Conservation (phyloP, 2,113 vertebrate species). For the Muntiacus muntjak region DNA sequence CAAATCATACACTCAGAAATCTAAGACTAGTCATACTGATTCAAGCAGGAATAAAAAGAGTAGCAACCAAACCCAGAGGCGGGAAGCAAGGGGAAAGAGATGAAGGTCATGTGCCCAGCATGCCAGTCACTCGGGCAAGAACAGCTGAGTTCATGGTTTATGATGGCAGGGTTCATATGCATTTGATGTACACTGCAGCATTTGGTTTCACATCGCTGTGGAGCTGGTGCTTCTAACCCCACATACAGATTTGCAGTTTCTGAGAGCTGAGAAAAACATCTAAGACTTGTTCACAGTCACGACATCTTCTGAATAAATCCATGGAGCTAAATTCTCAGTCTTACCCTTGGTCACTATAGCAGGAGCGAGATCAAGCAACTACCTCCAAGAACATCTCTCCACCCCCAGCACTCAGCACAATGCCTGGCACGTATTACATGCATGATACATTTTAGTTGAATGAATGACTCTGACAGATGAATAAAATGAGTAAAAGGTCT, state of each 20-base stretch:
- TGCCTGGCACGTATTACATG: neutral
- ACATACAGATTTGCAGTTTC: neutral
- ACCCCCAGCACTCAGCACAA: neutral
- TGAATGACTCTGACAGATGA: neutral
- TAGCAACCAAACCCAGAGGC: neutral
- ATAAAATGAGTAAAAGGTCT: neutral
- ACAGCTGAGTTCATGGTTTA: neutral
- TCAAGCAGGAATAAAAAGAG: neutral
- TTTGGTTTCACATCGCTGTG: accelerated
- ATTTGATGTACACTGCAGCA: too few relatives aligned
- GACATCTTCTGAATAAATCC: neutral
- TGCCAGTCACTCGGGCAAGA: neutral
- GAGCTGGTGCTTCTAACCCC: neutral
- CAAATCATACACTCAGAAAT: neutral
- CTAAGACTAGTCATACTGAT: accelerated
- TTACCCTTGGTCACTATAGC: neutral
- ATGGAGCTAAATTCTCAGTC: neutral
- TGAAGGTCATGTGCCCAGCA: neutral
- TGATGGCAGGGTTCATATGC: neutral
- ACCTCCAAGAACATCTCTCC: neutral
- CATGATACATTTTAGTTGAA: neutral
- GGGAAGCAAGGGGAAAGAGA: neutral
- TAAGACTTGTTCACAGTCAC: neutral
- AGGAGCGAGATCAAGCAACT: neutral
- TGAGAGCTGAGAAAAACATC: neutral